These are phyloP conservation scores for Chironomus striatipennis DNA, from an alignment of 1,140 invertebrate species.

Conservation along the genomic window DNA sequence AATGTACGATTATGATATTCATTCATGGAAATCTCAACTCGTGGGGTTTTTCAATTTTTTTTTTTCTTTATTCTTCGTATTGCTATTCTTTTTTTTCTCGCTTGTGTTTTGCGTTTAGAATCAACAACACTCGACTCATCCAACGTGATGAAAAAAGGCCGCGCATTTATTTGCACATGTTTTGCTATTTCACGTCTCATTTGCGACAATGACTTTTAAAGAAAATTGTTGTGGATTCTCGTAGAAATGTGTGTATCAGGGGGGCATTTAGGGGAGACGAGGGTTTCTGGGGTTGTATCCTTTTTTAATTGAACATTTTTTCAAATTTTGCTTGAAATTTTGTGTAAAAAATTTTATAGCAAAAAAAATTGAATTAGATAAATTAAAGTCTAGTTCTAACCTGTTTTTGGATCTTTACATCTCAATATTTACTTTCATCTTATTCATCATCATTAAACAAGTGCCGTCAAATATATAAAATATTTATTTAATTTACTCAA, in stretches of 20 bases:
- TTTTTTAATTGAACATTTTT: too few relatives aligned
- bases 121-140: too few relatives aligned
- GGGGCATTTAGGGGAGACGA: too few relatives aligned
- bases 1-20: background rate
- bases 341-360: too few relatives aligned
- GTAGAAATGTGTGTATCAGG: background rate
- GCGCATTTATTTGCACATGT: constrained; percentile 12
- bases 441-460: background rate
- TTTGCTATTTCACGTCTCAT: constrained; percentile 7
- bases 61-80: background rate
- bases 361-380: too few relatives aligned
- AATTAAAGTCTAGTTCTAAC: too few relatives aligned
- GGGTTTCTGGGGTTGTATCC: too few relatives aligned
- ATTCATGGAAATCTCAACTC: background rate
- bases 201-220: background rate
- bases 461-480: background rate
- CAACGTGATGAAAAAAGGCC: background rate
- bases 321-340: too few relatives aligned
- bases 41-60: background rate
- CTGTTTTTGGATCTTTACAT: too few relatives aligned
- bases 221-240: background rate
- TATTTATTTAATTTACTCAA: background rate
- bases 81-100: background rate
- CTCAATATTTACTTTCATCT: background rate
- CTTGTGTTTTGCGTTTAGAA: too few relatives aligned